Conservation (phyloP, 2,888 invertebrate genomes). For the Chesias legatella region DNA sequence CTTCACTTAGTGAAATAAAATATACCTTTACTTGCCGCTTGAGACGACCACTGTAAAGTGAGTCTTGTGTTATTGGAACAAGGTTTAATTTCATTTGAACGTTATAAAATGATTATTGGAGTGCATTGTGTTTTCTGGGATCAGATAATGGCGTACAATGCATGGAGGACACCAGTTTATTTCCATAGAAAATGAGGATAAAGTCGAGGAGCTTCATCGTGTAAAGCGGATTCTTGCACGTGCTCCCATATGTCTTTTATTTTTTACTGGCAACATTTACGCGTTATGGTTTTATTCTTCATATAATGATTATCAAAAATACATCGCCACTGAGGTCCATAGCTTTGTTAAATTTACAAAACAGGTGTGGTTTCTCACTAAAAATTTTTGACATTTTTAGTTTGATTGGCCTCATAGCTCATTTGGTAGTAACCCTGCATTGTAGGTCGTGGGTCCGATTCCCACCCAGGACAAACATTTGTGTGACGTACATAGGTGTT, state of each 20-base stretch:
- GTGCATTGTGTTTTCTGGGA: slow-evolving; percentile 46
- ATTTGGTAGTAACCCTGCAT: no score
- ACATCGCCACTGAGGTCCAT: no score
- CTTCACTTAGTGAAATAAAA: slow-evolving; percentile 5
- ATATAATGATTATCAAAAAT: no score
- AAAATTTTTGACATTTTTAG: no score
- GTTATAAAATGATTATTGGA: slow-evolving; percentile 26
- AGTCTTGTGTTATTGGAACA: slow-evolving; percentile 4
- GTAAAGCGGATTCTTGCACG: slow-evolving; percentile 16
- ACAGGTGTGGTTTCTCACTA: no score
- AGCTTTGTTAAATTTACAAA: no score
- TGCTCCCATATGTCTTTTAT: slow-evolving; percentile 1
- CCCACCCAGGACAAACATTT: no score
- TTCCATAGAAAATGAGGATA: slow-evolving; percentile 18
- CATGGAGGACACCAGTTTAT: slow-evolving; percentile 16
- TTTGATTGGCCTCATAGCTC: no score
- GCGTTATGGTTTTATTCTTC: no score
- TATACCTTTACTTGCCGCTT: slow-evolving; percentile 12
- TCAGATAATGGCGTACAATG: slow-evolving; percentile 28
- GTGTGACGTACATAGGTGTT: no score
- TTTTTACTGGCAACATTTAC: no score
- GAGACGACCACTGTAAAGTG: slow-evolving; percentile 2
- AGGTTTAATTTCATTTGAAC: slow-evolving; percentile 12
- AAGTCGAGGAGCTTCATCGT: slow-evolving; percentile 13
- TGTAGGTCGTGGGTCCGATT: no score